phyloP scores from a whole-genome alignment of 2,113 vertebrate species.

The Calyptommatus sinebrachiatus region DNA sequence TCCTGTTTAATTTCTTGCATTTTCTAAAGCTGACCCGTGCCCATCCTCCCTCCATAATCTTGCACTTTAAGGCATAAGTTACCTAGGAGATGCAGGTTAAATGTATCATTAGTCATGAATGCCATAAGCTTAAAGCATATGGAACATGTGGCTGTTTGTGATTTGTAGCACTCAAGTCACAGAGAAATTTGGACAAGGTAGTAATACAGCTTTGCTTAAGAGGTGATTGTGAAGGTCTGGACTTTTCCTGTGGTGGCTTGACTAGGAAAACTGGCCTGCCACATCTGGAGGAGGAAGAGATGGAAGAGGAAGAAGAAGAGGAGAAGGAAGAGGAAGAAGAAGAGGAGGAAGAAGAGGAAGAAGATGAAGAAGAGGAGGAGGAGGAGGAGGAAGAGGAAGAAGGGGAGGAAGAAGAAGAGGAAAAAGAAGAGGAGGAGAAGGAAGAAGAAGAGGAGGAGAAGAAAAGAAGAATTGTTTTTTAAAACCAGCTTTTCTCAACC shows the following conservation, averaged over 20 bases:
- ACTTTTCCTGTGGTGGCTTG: neutral
- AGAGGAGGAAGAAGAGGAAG: fast-evolving
- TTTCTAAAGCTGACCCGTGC: neutral
- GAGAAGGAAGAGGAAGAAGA: no score
- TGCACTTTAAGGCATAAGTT: neutral
- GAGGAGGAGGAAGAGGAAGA: no score
- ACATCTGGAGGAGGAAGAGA: neutral
- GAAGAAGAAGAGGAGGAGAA: no score
- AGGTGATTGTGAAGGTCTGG: fast-evolving
- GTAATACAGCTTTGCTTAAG: fast-evolving
- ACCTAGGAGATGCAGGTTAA: fast-evolving
- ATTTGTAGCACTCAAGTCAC: fast-evolving
- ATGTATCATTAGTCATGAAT: fast-evolving
- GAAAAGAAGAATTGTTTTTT: no score
- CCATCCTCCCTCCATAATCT: neutral
- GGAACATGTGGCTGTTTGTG: neutral
- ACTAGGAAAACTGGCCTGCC: neutral
- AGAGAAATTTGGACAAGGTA: fast-evolving
- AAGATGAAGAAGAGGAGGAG: no score
- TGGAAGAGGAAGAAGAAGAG: fast-evolving
- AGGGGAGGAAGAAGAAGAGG: fast-evolving
- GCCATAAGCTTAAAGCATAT: neutral
- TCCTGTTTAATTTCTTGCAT: slow-evolving; percentile 5
- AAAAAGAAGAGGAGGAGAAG: no score
- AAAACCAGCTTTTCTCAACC: no score